Percentiles rank a stretch among this genome's conserved stretches.
Evolutionary conservation across 23 tunicate genomes (phyloP).

Genomic region (Ciona savignyi): DNA sequence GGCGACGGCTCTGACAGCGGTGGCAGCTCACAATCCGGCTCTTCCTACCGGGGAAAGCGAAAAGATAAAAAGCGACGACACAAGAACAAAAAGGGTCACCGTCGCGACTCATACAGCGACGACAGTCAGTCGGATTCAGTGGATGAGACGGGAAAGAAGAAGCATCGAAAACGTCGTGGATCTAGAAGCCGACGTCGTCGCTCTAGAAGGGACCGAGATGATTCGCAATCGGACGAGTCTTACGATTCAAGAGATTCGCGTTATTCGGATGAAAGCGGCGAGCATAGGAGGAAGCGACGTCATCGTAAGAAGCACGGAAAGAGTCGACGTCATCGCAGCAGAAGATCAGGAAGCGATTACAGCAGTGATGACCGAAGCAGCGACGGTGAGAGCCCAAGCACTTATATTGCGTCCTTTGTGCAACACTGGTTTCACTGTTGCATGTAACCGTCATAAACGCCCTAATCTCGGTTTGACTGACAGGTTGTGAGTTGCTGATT

Average conservation of each 20-base stretch:
- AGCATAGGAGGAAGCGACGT: conserved; percentile 36
- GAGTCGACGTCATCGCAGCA: conserved; percentile 25
- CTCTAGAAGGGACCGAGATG: conserved; percentile 11
- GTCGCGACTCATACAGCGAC: conserved; percentile 24
- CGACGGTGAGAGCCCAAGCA: conserved; percentile 18
- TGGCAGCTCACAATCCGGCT: not conserved
- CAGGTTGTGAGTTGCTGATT: no score
- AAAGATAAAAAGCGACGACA: conserved; percentile 19
- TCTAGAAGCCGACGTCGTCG: conserved; percentile 26
- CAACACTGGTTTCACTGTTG: not conserved
- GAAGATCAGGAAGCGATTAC: conserved; percentile 24
- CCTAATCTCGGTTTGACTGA: not conserved
- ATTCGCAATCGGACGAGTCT: conserved; percentile 18
- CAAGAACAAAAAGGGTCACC: conserved; percentile 6
- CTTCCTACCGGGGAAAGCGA: conserved; percentile 19
- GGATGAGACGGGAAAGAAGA: conserved; percentile 17
- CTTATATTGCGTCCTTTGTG: no score
- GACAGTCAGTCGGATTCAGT: conserved; percentile 33
- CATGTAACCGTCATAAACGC: no score
- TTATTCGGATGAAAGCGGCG: conserved; percentile 28
- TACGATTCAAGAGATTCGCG: conserved; percentile 51
- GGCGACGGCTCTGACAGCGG: not conserved
- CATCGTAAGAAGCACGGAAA: conserved; percentile 19
- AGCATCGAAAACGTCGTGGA: conserved; percentile 15
- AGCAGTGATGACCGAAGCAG: not conserved